Evolutionary conservation across 1,140 invertebrate species (phyloP), one percentile per base, ranked within the genome.

Genomic region (Ips typographus): DNA sequence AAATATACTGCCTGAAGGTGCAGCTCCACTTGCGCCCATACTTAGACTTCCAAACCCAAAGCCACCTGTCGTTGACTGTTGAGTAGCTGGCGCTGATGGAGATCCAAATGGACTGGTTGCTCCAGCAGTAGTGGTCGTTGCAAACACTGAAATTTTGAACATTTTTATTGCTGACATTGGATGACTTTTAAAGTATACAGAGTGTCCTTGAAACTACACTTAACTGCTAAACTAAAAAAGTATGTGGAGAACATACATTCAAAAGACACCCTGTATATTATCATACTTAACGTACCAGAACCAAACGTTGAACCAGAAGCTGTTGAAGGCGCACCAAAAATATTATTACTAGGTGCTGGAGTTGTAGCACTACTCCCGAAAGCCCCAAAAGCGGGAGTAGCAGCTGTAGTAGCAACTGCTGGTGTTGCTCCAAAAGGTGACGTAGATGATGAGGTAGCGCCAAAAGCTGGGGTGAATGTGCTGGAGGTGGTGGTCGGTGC

Each of bases 91-190:
- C 1, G 63, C 22, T 3, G 59, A 8, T 59, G 68, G 40, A 56
- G 72, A 65, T 55, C 72, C 74, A 66, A 70, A 66, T 3, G 51
- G 49, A 38, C 57, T 65, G 6, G 44, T 2, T 22, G 52, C 37
- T 4, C 51, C 60, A 0, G 66, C 66, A 39, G 75, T 53, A 39
- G 72, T 66, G 7, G 44, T n/a, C 2, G 66, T 68, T 2, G 71
- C 53, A 3, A 73, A 59, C 38, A 52, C 59, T 22, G 22, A 22
- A 22, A 22, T 22, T 22, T 71, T 75, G 71, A 78, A 78, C 41
- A 72, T 60, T 52, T 71, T 22, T 22, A 22, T 22, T 71, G 56
- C 52, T 41, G n/a, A 67, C 61, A 51, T 42, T 69, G 39, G 22
- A 22, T 22, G 22, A 22, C 22, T 22, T 22, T 22, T 22, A 22